A percentile compares a stretch with the other conserved stretches of the same genome.
Conservation (phyloP, 2,888 invertebrate species). For the Cryptus viduatorius region DNA sequence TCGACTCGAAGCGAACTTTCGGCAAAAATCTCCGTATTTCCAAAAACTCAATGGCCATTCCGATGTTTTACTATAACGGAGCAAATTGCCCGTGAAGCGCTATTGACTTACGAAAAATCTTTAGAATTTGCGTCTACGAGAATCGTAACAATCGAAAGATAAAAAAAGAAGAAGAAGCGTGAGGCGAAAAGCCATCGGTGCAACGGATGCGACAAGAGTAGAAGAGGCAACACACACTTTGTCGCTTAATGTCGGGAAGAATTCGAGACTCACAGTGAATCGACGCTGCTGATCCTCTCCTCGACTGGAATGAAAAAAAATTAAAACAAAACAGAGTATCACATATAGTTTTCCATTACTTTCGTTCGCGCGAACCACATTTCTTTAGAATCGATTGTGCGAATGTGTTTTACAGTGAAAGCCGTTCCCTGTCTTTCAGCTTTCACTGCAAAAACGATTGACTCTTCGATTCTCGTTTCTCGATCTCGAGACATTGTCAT, state of each 20-base stretch:
- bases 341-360: constrained; percentile 68
- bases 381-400: constrained; percentile 54
- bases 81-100: not conserved
- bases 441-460: constrained; percentile 71
- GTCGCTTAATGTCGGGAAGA: constrained; percentile 6
- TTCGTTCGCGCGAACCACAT: constrained; percentile 74
- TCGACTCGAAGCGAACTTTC: too few species aligned
- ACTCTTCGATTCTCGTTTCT: constrained; percentile 16
- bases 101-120: constrained; percentile 47
- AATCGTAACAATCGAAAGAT: not conserved
- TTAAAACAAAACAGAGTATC: constrained; percentile 32
- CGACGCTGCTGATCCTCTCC: constrained; percentile 77
- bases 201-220: constrained; percentile 40
- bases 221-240: constrained; percentile 26
- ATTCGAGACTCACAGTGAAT: constrained; percentile 78
- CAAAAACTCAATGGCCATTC: too few species aligned
- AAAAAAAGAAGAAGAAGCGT: constrained; percentile 29
- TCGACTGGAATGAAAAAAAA: constrained; percentile 68
- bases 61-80: too few species aligned
- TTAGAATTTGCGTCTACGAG: constrained; percentile 36
- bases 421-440: constrained; percentile 62
- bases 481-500: constrained; percentile 22
- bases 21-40: too few species aligned
- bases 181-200: constrained; percentile 12
- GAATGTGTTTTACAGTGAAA: constrained; percentile 71